Base-by-base conservation (phyloP, 2,113 vertebrate genomes). In the Galbula dea region DNA sequence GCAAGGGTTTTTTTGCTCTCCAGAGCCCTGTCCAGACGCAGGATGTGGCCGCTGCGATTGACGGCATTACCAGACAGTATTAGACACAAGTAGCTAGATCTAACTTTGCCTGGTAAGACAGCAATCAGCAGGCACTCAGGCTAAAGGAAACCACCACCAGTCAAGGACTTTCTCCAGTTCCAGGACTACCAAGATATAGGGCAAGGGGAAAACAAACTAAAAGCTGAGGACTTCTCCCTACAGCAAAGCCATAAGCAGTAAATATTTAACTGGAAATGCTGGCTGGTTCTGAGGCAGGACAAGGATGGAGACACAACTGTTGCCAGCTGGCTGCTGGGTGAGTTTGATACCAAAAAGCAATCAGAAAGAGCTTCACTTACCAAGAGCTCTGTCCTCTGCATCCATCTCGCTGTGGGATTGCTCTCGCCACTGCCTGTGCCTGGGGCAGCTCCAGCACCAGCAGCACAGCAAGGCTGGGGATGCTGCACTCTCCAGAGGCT, bases 61-160 rank as follows among this genome's bases (percentile, higher is more conserved):
- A 98, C 98, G 99, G 99, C 99, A 99, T 99, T 99, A 99, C 99
- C 99, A 99, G 99, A 98, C 99, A 99, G 99, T 99, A 99, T 99
- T 99, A 99, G 99, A 99, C 98, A 98, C 82, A 94, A 95, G 67
- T 97, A 98, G 96, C 96, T 97, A 99, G 98, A 99, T 99, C 99
- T 99, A 99, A 99, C 98, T 97, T 90, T 99, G 99, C 98, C 99
- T 99, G 99, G 99, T 99, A 99, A 99, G 98, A 99, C 99, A 94
- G 97, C 98, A 97, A 99, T 99, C 98, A 72, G 97, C 98, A 98
- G 98, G 98, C 98, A 29, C 57, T 82, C 90, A 4, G 46, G 76
- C 82, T 87, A 36, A 43, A 43, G 67, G 23, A n/a, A 88, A 85
- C 54, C 59, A 48, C 66, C 71, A 17, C 3, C 32, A 3, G 45